phyloP scores from a whole-genome alignment of 2,797 vertebrate species.

The Danio kyathit region DNA sequence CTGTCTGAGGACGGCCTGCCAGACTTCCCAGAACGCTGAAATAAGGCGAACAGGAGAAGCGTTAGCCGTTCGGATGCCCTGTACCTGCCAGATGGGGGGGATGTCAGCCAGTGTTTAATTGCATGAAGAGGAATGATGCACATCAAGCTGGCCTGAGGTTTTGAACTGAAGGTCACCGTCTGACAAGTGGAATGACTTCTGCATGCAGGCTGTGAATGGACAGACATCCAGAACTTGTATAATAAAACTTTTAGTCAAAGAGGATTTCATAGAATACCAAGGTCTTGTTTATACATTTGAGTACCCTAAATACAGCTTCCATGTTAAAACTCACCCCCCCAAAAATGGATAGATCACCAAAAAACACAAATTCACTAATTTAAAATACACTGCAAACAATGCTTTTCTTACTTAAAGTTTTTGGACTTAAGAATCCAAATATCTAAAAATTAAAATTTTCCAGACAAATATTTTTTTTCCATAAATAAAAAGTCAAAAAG shows the following conservation, averaged over 20 bases:
- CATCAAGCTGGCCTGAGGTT: slow-evolving; percentile 39
- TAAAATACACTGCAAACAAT: too few species aligned
- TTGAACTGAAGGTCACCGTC: slow-evolving; percentile 56
- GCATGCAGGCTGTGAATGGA: background rate
- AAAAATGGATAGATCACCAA: too few species aligned
- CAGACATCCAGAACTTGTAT: background rate
- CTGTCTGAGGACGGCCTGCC: slow-evolving; percentile 75
- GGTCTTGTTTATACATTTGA: too few species aligned
- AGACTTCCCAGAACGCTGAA: slow-evolving; percentile 78
- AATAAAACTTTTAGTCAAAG: background rate
- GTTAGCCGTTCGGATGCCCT: slow-evolving; percentile 67
- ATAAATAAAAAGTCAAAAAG: too few species aligned
- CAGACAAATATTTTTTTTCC: too few species aligned
- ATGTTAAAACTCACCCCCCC: too few species aligned
- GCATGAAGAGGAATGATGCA: slow-evolving; percentile 51
- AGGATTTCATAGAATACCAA: background rate
- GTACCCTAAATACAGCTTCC: too few species aligned
- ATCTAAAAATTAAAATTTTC: too few species aligned
- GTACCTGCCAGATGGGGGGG: slow-evolving; percentile 75
- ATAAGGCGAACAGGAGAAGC: slow-evolving; percentile 72
- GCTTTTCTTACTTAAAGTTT: too few species aligned
- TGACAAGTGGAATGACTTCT: slow-evolving; percentile 44
- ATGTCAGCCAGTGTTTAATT: slow-evolving; percentile 66
- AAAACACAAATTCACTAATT: too few species aligned
- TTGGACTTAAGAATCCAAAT: too few species aligned